Conservation (phyloP, 2,888 invertebrate genomes). For the Harmothoe impar region DNA sequence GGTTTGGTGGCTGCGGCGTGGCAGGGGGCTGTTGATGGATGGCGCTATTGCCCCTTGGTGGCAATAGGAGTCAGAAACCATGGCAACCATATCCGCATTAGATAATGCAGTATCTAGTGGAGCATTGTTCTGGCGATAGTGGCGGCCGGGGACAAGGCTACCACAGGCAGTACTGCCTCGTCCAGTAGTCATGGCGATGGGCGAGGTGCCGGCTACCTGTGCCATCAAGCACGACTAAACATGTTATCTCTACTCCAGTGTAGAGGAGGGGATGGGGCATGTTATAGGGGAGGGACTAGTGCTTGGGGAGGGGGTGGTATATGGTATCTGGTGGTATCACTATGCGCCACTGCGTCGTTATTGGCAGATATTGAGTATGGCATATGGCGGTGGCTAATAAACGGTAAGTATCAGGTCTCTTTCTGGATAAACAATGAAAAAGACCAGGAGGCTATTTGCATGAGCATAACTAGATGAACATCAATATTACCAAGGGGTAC, state of each 20-base stretch:
- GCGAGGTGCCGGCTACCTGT: slow-evolving; percentile 1
- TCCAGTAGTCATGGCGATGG: slow-evolving; percentile 10
- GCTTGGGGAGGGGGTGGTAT: too few species aligned
- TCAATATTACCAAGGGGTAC: too few species aligned
- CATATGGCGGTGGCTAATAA: not conserved
- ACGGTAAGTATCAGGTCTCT: not conserved
- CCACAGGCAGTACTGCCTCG: not conserved
- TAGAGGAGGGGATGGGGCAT: not conserved
- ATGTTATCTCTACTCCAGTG: not conserved
- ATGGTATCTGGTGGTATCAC: not conserved
- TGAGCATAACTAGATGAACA: too few species aligned
- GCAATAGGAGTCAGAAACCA: slow-evolving; percentile 38
- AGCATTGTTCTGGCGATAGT: slow-evolving; percentile 48
- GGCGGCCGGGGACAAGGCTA: slow-evolving; percentile 20
- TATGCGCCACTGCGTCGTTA: not conserved
- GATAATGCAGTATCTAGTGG: slow-evolving; percentile 53
- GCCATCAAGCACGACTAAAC: not conserved
- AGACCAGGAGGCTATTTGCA: too few species aligned
- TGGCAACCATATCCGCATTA: slow-evolving; percentile 55
- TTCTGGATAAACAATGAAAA: too few species aligned
- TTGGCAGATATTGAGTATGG: slow-evolving; percentile 9
- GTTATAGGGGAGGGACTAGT: too few species aligned
- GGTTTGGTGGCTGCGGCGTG: not conserved
- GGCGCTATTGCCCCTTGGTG: not conserved
- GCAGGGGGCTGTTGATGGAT: slow-evolving; percentile 10